Evolutionary conservation across 2,888 invertebrate species (phyloP), one percentile per base, ranked within the genome.

Genomic region (Linhomoeus sp.): DNA sequence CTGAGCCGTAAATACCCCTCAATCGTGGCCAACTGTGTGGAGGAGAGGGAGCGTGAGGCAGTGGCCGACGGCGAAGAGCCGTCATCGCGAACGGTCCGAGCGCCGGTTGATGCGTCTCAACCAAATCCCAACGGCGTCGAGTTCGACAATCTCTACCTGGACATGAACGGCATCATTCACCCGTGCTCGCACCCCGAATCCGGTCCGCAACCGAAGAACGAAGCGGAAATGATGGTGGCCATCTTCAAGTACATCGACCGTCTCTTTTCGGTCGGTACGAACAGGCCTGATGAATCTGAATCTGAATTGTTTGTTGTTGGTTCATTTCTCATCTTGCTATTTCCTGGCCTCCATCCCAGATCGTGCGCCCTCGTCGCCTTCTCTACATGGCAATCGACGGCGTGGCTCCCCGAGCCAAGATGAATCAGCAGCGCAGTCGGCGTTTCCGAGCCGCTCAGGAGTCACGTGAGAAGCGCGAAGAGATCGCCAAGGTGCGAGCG

Each of bases 351-450:
- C 29, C 7, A 5, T 29, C 12, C 7, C 12, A 29, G 12, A 64
- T 63, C 37, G 58, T 62, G 17, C 51, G 63, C 14, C 63, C 63
- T 7, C 56, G 71, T 58, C 86, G 86, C 66, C 56, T 97, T 41
- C 70, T 99, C 52, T 97, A 97, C 68, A 94, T 97, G 94, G 97
- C 97, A 45, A 92, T 99, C 67, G 97, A 97, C 72, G 97, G 97
- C 22, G 94, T 97, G 58, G 64, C 63, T 9, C 64, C 97, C 0
- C 74, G 94, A 62, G 97, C 97, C 0, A 97, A 97, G 71, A 99
- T 99, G 97, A 99, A 99, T 70, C 97, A 97, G 65, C 97, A 97
- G 65, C 74, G 97, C 48, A 92, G 92, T 1, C 75, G 97, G 54
- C 76, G 94, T 58, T 97, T 97, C 68, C 76, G 97, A 43, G 88